Base-by-base conservation (phyloP, 1,140 invertebrate species). In the Ectropis grisescens region DNA sequence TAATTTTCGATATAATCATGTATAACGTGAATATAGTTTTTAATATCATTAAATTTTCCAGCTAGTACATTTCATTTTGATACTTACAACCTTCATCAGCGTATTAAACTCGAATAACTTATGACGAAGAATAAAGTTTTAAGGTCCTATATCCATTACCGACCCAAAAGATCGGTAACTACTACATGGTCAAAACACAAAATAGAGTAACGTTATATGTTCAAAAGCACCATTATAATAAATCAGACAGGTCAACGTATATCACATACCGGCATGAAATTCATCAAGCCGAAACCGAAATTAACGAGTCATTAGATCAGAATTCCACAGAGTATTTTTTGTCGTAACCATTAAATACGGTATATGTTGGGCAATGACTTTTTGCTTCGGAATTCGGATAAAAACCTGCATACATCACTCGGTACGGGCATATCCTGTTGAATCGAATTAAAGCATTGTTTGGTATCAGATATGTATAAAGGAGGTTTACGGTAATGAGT, bases 361-460 rank as follows among this genome's bases (percentile, higher is more conserved):
- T 56, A 68, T 65, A 72, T 38, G 34, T 49, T 57, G 58, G 45
- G 57, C 50, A 60, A 59, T 52, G 47, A 64, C 50, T 72, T 76
- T 72, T 69, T 64, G 58, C 49, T 54, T 41, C 34, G 66, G 71
- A 78, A 80, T 80, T 60, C 66, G 64, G 41, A 55, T 59, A 78
- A 76, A 80, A 80, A 26, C 48, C 47, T 46, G 57, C 58, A 49
- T 60, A 55, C 47, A 47, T 47, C 55, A 46, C 44, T 53, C 16
- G 8, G 16, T 58, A 54, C 58, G 50, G 16, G 29, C 33, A 42
- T 60, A 78, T 74, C 61, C 66, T 70, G 62, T 65, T 75, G 50
- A 51, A 51, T 44, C 44, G 40, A 33, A 41, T 44, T 43, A 34
- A 24, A 26, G 29, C 24, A 32, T 33, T 38, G 37, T 43, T 15